These are phyloP conservation scores for Lamellibrachia columna DNA, from an alignment of 2,888 invertebrate species.

Conservation along the genomic window DNA sequence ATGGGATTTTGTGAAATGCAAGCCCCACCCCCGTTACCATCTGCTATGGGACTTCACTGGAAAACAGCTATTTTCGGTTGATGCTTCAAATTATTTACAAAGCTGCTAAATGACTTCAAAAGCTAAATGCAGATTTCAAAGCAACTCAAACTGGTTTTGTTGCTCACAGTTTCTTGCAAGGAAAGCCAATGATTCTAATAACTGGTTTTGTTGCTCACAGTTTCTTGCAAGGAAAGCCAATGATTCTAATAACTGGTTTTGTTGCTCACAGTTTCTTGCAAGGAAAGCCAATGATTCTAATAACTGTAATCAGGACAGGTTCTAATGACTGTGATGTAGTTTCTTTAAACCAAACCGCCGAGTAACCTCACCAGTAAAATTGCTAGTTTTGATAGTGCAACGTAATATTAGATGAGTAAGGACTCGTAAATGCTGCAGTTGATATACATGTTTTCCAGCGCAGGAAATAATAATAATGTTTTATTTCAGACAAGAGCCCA, in stretches of 20 bases:
- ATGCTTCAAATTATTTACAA: neutral
- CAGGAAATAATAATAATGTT: neutral
- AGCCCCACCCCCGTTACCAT: neutral
- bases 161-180: neutral
- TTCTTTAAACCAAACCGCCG: neutral
- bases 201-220: neutral
- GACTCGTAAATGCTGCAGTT: neutral
- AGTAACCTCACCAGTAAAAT: neutral
- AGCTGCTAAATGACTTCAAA: neutral
- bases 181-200: neutral
- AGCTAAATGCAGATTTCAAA: neutral
- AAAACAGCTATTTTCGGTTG: neutral
- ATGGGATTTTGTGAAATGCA: constrained; percentile 1
- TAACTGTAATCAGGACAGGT: neutral
- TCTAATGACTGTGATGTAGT: neutral
- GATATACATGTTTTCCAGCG: neutral
- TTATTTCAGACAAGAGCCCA: no score
- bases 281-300: constrained; percentile 10
- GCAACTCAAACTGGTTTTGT: neutral
- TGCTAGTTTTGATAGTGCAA: neutral
- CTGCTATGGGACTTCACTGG: neutral
- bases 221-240: constrained; percentile 12
- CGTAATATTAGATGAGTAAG: neutral
- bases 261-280: neutral
- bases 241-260: neutral